A percentile compares a stretch with the other conserved stretches of the same genome.
phyloP scores from a whole-genome alignment of 64 coral and sea anemone genomes.

The Astreopora myriophthalma region DNA sequence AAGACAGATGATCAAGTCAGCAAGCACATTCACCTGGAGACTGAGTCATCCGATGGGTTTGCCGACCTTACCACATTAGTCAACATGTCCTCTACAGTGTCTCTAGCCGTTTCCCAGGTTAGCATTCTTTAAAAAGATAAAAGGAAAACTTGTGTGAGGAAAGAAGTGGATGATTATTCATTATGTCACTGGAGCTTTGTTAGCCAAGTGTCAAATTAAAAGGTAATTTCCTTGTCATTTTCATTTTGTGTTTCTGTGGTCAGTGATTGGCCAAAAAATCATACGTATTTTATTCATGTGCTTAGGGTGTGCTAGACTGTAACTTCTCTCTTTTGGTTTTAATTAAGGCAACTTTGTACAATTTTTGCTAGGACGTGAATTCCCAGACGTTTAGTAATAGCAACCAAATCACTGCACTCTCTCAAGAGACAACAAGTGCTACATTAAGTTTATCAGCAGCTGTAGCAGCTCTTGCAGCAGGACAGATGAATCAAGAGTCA shows the following conservation, averaged over 20 bases:
- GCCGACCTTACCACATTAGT: constrained; percentile 31
- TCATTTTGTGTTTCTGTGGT: too few species aligned
- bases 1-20: constrained; percentile 27
- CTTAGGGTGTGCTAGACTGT: too few species aligned
- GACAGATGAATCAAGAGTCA: constrained; percentile 49
- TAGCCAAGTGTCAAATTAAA: too few species aligned
- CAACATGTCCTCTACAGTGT: constrained; percentile 26
- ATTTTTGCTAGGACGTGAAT: not conserved
- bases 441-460: constrained; percentile 48
- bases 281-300: too few species aligned
- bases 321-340: too few species aligned
- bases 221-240: too few species aligned
- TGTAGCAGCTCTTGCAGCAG: constrained; percentile 38
- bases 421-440: constrained; percentile 34
- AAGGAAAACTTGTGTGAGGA: not conserved
- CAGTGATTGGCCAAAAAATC: too few species aligned
- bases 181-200: too few species aligned
- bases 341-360: not conserved
- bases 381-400: constrained; percentile 7
- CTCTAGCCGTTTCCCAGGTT: constrained; percentile 31
- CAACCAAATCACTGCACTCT: constrained; percentile 13
- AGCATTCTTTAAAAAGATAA: not conserved
- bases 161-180: not conserved
- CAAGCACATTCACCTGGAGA: constrained; percentile 26
- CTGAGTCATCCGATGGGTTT: constrained; percentile 41